These are phyloP conservation scores for Enteromius argenteus DNA, from an alignment of 2,797 vertebrate genomes.

Conservation along the genomic window DNA sequence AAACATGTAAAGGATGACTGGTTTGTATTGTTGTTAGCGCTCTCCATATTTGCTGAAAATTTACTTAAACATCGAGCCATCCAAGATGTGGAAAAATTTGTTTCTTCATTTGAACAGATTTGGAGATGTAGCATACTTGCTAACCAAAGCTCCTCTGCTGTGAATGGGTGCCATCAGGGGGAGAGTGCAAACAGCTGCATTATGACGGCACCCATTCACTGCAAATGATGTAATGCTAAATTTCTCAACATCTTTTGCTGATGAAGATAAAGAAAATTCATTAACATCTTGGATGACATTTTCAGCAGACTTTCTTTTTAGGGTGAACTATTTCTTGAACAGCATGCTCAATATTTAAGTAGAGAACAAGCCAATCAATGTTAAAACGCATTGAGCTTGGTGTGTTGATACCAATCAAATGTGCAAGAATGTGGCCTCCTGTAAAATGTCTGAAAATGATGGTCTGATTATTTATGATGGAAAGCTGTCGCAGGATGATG, in stretches of 20 bases:
- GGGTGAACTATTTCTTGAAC: background rate
- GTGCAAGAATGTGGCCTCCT: conserved; percentile 77
- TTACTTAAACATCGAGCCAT: background rate
- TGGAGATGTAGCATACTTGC: background rate
- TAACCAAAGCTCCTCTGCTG: background rate
- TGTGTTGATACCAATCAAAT: conserved; percentile 72
- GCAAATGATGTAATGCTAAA: background rate
- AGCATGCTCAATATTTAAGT: background rate
- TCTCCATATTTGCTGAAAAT: background rate
- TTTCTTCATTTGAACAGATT: background rate
- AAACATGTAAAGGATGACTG: conserved; percentile 7
- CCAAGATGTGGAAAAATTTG: background rate
- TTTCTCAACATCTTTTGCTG: background rate
- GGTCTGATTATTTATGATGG: conserved; percentile 79
- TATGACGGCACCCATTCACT: background rate
- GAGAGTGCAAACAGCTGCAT: background rate
- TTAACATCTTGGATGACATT: background rate
- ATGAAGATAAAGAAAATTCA: background rate
- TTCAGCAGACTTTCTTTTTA: background rate
- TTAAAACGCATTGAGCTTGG: conserved; percentile 1
- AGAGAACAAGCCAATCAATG: background rate
- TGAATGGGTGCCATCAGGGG: background rate
- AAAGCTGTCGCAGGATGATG: conserved; percentile 71
- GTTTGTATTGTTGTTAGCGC: background rate
- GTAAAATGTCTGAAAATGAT: conserved; percentile 79